phyloP scores from a whole-genome alignment of 2,888 invertebrate genomes.

The Coleophora deauratella region DNA sequence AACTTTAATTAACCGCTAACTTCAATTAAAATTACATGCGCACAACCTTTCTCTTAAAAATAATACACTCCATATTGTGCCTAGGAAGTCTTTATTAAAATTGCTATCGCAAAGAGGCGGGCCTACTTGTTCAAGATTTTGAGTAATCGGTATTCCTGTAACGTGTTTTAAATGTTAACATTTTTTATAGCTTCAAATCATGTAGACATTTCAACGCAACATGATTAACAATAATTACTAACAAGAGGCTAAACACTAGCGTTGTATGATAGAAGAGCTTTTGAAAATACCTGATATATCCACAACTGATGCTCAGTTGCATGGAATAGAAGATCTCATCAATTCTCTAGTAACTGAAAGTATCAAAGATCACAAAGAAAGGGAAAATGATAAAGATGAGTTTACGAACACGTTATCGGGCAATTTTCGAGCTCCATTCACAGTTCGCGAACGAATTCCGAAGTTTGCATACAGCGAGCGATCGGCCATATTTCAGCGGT shows the following conservation, averaged over 20 bases:
- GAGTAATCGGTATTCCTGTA: constrained; percentile 48
- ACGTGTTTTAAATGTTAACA: constrained; percentile 14
- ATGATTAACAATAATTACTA: too few species aligned
- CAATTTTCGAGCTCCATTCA: neutral
- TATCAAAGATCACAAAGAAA: too few species aligned
- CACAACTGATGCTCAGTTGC: too few species aligned
- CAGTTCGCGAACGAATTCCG: constrained; percentile 35
- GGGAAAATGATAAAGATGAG: neutral
- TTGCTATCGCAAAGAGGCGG: constrained; percentile 69
- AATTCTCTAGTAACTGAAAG: too few species aligned
- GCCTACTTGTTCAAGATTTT: constrained; percentile 59
- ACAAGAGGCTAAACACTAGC: too few species aligned
- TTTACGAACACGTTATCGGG: constrained; percentile 13
- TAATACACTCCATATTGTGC: constrained; percentile 46
- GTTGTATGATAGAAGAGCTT: too few species aligned
- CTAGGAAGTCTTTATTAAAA: constrained; percentile 73
- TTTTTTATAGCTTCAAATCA: too few species aligned
- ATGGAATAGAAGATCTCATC: too few species aligned
- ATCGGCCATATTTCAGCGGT: constrained; percentile 66
- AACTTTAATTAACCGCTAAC: constrained; percentile 64
- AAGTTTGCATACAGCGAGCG: constrained; percentile 56
- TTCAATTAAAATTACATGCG: constrained; percentile 59
- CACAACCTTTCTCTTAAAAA: constrained; percentile 47
- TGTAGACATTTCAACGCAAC: too few species aligned
- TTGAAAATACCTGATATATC: too few species aligned